phyloP scores from a whole-genome alignment of 2,113 vertebrate genomes.

The Prunella fulvescens region DNA sequence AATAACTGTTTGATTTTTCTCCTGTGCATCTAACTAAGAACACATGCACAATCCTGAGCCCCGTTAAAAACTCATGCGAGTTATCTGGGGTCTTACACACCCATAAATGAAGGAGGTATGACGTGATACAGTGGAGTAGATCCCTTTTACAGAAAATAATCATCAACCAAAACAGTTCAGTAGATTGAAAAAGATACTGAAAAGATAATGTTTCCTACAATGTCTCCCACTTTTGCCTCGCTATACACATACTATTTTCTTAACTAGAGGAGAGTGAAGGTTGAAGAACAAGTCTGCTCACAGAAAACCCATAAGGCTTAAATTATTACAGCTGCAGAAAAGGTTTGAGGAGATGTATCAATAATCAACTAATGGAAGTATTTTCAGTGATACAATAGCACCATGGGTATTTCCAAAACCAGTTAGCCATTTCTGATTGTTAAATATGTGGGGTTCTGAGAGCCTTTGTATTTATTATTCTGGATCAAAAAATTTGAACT shows the following conservation, averaged over 20 bases:
- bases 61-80: rapidly evolving
- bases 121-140: no score
- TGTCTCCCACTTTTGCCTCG: neutral
- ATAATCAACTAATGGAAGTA: neutral
- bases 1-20: neutral
- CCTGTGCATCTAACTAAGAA: neutral
- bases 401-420: neutral
- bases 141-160: neutral
- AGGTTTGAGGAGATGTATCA: neutral
- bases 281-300: neutral
- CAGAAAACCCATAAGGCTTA: neutral
- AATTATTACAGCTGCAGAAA: neutral
- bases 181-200: neutral
- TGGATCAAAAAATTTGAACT: neutral
- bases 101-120: neutral
- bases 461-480: neutral
- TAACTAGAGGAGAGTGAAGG: neutral
- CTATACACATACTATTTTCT: neutral
- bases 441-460: neutral
- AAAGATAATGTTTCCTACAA: neutral
- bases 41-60: neutral
- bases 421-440: neutral
- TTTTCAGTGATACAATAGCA: neutral
- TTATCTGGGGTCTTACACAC: neutral
- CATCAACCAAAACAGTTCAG: neutral